Conservation (phyloP, 2,888 invertebrate species). For the Lepidochitona cinerea region DNA sequence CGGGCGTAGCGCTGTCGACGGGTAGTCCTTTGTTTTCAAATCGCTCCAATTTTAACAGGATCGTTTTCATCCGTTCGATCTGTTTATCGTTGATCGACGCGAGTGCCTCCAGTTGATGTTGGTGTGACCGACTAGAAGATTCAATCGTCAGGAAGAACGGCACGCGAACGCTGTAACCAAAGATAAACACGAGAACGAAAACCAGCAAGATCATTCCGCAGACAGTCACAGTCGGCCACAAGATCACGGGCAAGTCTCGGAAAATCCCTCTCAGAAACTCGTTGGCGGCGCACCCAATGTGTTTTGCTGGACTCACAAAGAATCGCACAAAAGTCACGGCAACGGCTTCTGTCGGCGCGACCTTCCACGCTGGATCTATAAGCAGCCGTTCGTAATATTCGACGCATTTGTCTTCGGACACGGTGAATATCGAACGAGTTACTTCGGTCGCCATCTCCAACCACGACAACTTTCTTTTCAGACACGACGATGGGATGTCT, state of each 20-base stretch:
- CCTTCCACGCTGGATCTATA: slow-evolving; percentile 39
- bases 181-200: slow-evolving; percentile 23
- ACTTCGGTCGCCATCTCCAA: neutral
- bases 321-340: slow-evolving; percentile 38
- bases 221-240: slow-evolving; percentile 24
- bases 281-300: slow-evolving; percentile 30
- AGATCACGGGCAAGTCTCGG: slow-evolving; percentile 32
- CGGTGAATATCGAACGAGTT: slow-evolving; percentile 15
- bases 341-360: slow-evolving; percentile 39
- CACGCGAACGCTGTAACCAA: slow-evolving; percentile 26
- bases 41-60: too few species aligned
- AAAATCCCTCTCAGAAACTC: slow-evolving; percentile 23
- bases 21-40: too few species aligned
- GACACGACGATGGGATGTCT: neutral
- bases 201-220: slow-evolving; percentile 13
- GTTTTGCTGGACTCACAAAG: slow-evolving; percentile 34
- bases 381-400: slow-evolving; percentile 35
- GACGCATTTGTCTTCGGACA: slow-evolving; percentile 31
- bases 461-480: neutral
- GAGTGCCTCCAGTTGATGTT: neutral
- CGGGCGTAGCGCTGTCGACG: too few species aligned
- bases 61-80: too few species aligned
- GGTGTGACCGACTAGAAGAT: neutral
- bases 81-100: too few species aligned
- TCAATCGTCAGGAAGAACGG: slow-evolving; percentile 23